Base-by-base conservation (phyloP, 1,140 invertebrate species). In the Procambarus clarkii region DNA sequence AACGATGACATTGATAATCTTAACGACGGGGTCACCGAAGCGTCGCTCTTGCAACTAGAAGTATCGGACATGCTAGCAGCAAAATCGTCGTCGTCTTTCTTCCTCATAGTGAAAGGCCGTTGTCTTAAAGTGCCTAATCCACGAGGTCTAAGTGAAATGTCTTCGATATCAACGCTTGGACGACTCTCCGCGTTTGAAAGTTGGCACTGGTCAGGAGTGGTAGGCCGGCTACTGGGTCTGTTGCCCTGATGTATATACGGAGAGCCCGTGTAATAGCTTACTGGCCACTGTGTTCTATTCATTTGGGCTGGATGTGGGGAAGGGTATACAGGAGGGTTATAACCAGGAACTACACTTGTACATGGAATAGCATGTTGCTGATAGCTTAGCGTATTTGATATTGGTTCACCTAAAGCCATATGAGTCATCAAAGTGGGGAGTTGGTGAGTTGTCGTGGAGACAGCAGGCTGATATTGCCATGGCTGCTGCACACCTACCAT, bases 1-100 rank as follows among this genome's bases (percentile, higher is more conserved):
- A 92, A 69, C 4, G 91, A 85, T 24, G 91, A 92, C n/a, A 92
- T 50, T 60, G 86, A 79, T 24, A 92, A n/a, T 86, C 82, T 78
- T 77, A 92, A 85, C n/a, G 91, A 84, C 21, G 91, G 91, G 18
- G 87, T 91, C 54, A 34, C 44, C 44, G 88, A 83, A 24, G 71
- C 44, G 48, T 91, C 90, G 81, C 83, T 91, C 82, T 69, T 85
- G 60, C 58, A 60, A 81, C 84, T 91, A 76, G 58, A 79, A 1
- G 58, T 74, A 69, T 91, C 90, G 54, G 90, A 80, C 48, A 79
- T 24, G 46, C 44, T 78, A 45, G 11, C 64, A 18, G 48, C 21
- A 21, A 46, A 71, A 46, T 76, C 80, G 78, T 24, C 60, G 11
- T 34, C 21, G 8, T 76, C 69, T 76, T 83, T 60, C 48, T 58